Base-by-base conservation (phyloP, 1,140 invertebrate species). In the Copidosoma floridanum region DNA sequence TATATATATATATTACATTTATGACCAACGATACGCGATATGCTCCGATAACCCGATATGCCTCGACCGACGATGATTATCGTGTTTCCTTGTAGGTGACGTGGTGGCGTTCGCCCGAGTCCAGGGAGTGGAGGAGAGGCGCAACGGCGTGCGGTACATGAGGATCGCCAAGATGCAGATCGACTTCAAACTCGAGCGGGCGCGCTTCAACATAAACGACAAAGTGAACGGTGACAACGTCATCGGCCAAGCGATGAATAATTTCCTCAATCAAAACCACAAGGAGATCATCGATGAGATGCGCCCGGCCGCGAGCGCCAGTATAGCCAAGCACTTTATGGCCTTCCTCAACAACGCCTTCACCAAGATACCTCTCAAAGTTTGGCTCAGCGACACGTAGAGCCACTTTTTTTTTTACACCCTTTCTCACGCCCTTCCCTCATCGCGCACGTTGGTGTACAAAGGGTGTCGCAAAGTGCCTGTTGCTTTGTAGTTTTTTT, bases 271-370 rank as follows among this genome's bases (percentile, higher is more conserved):
- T 78, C 89, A 90, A 69, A 92, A 93, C 68, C 85, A 89, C 0
- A 86, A 89, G 23, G 90, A 92, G 71, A 91, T 93, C 38, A 90
- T 93, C 43, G 85, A 88, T 20, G 91, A 93, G 75, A 89, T 93
- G 85, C 84, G 88, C 73, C 89, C 90, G 2, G 90, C 90, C 3
- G 88, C 90, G 0, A 85, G 87, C 4, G 70, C 82, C 6, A 87
- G 88, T 56, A 87, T 93, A 61, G 86, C 86, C 0, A 88, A 88
- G 67, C 89, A 92, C 67, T 92, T 92, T 76, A 87, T 88, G 68
- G 81, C 83, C 1, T 88, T 92, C 71, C 82, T 92, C 47, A 91
- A 92, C 65, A 84, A 82, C 18, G 89, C 89, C 23, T 91, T 92
- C 71, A 83, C 85, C 26, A 89, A 89, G 69, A 81, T 92, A 61